phyloP scores from a whole-genome alignment of 2,888 invertebrate species.

The Deroplatys truncata region DNA sequence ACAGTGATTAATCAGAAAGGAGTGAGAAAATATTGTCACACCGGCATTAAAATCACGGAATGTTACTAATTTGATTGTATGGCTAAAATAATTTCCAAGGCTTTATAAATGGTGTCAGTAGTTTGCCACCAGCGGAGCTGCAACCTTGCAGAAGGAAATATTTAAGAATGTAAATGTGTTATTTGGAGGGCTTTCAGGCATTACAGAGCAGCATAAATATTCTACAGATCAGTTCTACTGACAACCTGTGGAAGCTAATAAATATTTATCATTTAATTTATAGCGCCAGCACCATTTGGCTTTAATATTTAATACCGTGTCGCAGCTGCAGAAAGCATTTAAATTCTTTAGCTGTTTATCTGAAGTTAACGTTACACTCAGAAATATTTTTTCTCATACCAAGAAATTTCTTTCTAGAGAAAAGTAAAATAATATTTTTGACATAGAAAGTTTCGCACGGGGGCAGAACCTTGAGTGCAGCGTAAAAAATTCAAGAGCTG shows the following conservation, averaged over 20 bases:
- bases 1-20: no score
- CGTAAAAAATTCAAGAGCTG: neutral
- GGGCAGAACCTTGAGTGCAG: neutral
- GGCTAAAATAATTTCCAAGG: no score
- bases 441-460: neutral
- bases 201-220: no score
- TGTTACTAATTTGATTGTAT: no score
- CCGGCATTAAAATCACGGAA: no score
- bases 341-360: neutral
- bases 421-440: neutral
- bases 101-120: no score
- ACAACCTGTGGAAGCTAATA: neutral
- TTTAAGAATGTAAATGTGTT: no score
- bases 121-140: no score
- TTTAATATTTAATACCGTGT: neutral
- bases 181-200: no score
- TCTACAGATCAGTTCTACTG: no score
- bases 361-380: neutral
- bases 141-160: no score
- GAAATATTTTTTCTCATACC: neutral
- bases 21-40: no score
- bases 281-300: neutral
- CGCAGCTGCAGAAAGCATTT: neutral
- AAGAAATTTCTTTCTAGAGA: neutral
- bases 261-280: neutral